phyloP scores from a whole-genome alignment of 2,888 invertebrate species.

The Lycia hirtaria region DNA sequence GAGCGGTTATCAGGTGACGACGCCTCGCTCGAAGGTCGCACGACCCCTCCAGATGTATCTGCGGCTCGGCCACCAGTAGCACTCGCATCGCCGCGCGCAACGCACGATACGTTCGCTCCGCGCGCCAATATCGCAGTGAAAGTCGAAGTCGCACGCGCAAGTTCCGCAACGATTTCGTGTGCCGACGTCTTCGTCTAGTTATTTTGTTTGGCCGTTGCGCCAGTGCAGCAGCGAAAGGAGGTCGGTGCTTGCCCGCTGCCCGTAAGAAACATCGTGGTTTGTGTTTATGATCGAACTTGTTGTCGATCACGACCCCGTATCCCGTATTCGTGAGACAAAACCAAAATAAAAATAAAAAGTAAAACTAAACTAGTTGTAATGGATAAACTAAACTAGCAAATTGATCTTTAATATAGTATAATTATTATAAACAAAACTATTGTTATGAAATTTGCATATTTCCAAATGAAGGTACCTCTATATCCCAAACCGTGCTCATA shows the following conservation, averaged over 20 bases:
- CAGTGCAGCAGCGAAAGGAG: slow-evolving; percentile 83
- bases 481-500: not conserved
- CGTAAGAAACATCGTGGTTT: slow-evolving; percentile 70
- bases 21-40: slow-evolving; percentile 49
- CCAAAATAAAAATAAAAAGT: slow-evolving; percentile 23
- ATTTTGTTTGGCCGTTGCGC: slow-evolving; percentile 82
- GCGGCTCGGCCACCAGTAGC: slow-evolving; percentile 65
- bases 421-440: not conserved
- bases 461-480: slow-evolving; percentile 4
- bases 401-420: not conserved
- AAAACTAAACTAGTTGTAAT: not conserved
- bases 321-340: slow-evolving; percentile 69
- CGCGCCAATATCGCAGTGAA: slow-evolving; percentile 70
- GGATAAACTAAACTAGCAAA: not conserved
- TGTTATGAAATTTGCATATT: not conserved
- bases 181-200: slow-evolving; percentile 80
- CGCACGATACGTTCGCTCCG: slow-evolving; percentile 71
- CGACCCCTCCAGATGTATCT: slow-evolving; percentile 58
- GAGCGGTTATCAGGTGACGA: slow-evolving; percentile 61
- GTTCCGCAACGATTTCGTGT: slow-evolving; percentile 76
- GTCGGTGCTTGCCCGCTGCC: slow-evolving; percentile 73
- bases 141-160: slow-evolving; percentile 81
- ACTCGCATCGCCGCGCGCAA: slow-evolving; percentile 70
- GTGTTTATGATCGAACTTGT: slow-evolving; percentile 54
- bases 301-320: slow-evolving; percentile 51